Evolutionary conservation across 2,888 invertebrate genomes (phyloP), one percentile per base, ranked within the genome.

Genomic region (Drosophila helvetica): DNA sequence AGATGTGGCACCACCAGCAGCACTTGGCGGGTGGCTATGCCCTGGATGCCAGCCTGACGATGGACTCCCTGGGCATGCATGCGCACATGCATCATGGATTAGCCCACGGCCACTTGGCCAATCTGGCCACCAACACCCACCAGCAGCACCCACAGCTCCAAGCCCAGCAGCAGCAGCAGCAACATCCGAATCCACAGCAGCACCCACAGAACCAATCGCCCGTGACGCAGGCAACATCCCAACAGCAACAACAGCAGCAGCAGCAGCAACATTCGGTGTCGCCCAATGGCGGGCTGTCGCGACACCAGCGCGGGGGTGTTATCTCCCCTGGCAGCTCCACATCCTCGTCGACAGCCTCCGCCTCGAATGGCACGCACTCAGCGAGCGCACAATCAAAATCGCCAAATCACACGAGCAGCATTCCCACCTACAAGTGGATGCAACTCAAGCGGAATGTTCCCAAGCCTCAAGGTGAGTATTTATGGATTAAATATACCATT

Each of bases 391-490:
- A 89, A 77, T 81, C 89, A 53, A 91, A 92, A 79, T 92, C 91
- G 30, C 92, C 92, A 54, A 91, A 88, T 78, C 91, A 91, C 30
- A 75, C 87, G 22, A 77, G 78, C 65, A 91, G 86, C 78, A 82
- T 97, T 71, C 98, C 98, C 25, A 98, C 98, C 0, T 99, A 98
- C 93, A 98, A 99, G 92, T 99, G 99, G 99, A 99, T 99, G 99
- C 98, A 98, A 93, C 97, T 99, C 89, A 99, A 99, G 93, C 94
- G 99, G 92, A 98, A 98, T 92, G 96, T 98, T 80, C 98, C 98
- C 55, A 98, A 98, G 93, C 97, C 98, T 84, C 93, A 96, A 92
- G 96, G 98, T 97, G 92, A 94, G 95, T 93, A 19, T 27, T 42
- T 6, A 22, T 22, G 22, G n/a, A n/a, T n/a, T n/a, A n/a, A n/a